Percentiles rank a stretch among this genome's conserved stretches.
phyloP scores from a whole-genome alignment of 1,140 invertebrate genomes.

The Zophobas atratus region DNA sequence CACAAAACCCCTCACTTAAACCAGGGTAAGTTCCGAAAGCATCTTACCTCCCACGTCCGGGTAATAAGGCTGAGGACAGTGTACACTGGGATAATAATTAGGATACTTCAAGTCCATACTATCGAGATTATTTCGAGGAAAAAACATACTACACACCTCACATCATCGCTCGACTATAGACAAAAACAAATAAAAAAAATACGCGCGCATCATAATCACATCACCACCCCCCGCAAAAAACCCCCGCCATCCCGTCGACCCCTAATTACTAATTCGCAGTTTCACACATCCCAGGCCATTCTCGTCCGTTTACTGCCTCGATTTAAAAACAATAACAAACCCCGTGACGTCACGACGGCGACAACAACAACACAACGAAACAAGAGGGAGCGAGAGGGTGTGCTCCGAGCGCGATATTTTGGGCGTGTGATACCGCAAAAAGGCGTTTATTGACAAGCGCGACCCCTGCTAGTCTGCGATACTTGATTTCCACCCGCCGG shows the following conservation, averaged over 20 bases:
- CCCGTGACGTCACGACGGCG: conserved; percentile 33
- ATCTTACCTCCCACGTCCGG: conserved; percentile 49
- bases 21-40: conserved; percentile 16
- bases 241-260: neutral
- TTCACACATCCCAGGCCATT: neutral
- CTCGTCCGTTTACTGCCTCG: neutral
- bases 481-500: conserved; percentile 60
- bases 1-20: neutral
- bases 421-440: conserved; percentile 62
- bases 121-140: conserved; percentile 4
- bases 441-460: conserved; percentile 65
- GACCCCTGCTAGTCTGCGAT: conserved; percentile 56
- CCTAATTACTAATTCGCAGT: conserved; percentile 14
- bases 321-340: conserved; percentile 38
- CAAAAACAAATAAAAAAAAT: neutral
- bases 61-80: conserved; percentile 59
- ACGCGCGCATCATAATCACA: conserved; percentile 35
- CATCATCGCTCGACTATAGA: neutral
- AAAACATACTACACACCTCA: conserved; percentile 19
- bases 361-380: conserved; percentile 41
- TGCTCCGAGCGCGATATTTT: conserved; percentile 47
- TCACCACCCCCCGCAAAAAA: conserved; percentile 40
- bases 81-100: conserved; percentile 54
- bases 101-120: conserved; percentile 61
- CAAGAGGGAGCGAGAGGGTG: conserved; percentile 45